Evolutionary conservation across 2,888 invertebrate species (phyloP).

Genomic region (Ochropleura leucogaster): DNA sequence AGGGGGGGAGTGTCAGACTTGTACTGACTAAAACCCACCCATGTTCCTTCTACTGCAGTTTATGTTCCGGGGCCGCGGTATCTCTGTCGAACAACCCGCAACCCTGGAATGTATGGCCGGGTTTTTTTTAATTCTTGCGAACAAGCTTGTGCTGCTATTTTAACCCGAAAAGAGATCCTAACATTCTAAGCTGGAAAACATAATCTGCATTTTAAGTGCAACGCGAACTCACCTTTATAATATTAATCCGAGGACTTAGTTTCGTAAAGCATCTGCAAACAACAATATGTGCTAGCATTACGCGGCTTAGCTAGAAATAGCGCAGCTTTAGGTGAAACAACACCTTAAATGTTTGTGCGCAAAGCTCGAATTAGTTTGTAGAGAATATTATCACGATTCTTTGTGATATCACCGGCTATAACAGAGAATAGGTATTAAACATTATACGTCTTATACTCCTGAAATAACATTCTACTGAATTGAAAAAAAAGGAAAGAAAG

Average conservation of each 20-base stretch:
- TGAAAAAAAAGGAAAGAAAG: too few species aligned
- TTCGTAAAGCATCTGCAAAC: constrained; percentile 16
- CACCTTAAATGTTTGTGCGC: constrained; percentile 10
- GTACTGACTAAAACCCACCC: too few species aligned
- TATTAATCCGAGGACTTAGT: constrained; percentile 13
- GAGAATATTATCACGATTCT: constrained; percentile 6
- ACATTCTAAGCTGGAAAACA: background rate
- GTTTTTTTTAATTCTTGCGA: too few species aligned
- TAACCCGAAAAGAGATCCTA: background rate
- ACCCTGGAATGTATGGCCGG: too few species aligned
- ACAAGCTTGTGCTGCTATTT: background rate
- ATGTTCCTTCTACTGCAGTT: too few species aligned
- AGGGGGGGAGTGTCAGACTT: too few species aligned
- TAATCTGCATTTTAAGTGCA: constrained; percentile 18
- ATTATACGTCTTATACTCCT: background rate
- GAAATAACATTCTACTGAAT: too few species aligned
- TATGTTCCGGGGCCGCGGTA: too few species aligned
- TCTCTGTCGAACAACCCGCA: too few species aligned
- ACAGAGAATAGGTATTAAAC: background rate
- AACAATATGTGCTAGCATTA: constrained; percentile 24
- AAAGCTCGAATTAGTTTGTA: constrained; percentile 15
- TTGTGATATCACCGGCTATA: background rate
- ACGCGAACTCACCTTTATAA: background rate
- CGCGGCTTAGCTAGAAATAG: constrained; percentile 37
- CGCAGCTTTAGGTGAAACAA: constrained; percentile 20